These are phyloP conservation scores for Ornithorhynchus anatinus DNA, from an alignment of 2,113 vertebrate genomes.

Conservation along the genomic window DNA sequence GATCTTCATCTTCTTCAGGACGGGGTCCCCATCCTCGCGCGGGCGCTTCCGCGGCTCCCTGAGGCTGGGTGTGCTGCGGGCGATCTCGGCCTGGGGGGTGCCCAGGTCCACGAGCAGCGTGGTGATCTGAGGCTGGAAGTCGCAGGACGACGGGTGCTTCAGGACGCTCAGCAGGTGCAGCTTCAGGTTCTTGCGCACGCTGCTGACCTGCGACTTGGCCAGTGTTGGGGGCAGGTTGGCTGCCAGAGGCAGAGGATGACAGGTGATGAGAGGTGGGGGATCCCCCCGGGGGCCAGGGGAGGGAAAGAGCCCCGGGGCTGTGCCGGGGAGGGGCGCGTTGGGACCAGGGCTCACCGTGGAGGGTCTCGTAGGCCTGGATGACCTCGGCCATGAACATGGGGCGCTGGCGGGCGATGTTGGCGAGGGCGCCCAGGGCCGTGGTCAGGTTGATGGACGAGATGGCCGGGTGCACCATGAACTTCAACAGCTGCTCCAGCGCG, in stretches of 20 bases:
- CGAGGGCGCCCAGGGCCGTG: slow-evolving; percentile 87
- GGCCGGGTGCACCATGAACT: slow-evolving; percentile 96
- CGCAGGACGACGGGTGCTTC: slow-evolving; percentile 85
- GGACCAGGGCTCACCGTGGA: slow-evolving; percentile 77
- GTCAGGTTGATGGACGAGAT: slow-evolving; percentile 97
- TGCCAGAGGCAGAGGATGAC: slow-evolving; percentile 32
- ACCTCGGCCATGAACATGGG: slow-evolving; percentile 98
- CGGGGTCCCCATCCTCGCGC: slow-evolving; percentile 78
- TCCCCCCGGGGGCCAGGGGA: too few species aligned
- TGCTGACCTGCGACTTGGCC: slow-evolving; percentile 97
- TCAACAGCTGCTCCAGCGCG: slow-evolving; percentile 90
- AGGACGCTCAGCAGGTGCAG: slow-evolving; percentile 87
- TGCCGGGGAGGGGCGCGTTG: background rate
- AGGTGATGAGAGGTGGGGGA: background rate
- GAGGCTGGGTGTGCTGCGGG: slow-evolving; percentile 79
- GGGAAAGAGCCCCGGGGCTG: background rate
- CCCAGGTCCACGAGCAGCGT: slow-evolving; percentile 92
- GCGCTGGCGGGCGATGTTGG: slow-evolving; percentile 88
- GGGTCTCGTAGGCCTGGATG: slow-evolving; percentile 91
- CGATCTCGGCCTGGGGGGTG: slow-evolving; percentile 86
- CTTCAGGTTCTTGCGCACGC: slow-evolving; percentile 94
- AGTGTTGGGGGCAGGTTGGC: slow-evolving; percentile 91
- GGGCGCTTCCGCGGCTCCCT: slow-evolving; percentile 83
- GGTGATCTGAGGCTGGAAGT: slow-evolving; percentile 91
- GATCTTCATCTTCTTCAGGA: slow-evolving; percentile 89